phyloP scores from a whole-genome alignment of 2,888 invertebrate genomes.

The Tiliacea citrago region DNA sequence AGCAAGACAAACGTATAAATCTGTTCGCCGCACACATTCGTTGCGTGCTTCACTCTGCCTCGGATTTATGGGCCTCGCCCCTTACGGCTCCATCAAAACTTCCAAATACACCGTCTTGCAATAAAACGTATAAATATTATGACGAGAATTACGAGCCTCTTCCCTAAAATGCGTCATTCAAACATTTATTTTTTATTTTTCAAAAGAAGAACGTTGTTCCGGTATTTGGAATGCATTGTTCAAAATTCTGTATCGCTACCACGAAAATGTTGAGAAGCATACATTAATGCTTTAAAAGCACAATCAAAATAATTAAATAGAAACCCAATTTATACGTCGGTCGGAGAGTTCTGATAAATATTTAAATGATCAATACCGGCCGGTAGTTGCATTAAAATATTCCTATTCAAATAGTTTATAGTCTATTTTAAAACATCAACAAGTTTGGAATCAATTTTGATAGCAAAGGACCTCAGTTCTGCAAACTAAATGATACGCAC shows the following conservation, averaged over 20 bases:
- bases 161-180: conserved; percentile 33
- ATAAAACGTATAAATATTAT: conserved; percentile 64
- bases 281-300: conserved; percentile 48
- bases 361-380: conserved; percentile 64
- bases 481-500: conserved; percentile 63
- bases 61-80: conserved; percentile 78
- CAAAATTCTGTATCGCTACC: conserved; percentile 17
- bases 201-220: conserved; percentile 5
- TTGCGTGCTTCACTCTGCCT: conserved; percentile 80
- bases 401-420: conserved; percentile 68
- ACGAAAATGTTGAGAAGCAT: conserved; percentile 19
- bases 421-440: conserved; percentile 68
- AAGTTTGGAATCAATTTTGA: conserved; percentile 66
- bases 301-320: conserved; percentile 59
- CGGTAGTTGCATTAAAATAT: conserved; percentile 56
- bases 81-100: conserved; percentile 78
- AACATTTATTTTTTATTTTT: conserved; percentile 21
- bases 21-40: conserved; percentile 79
- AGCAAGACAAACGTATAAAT: conserved; percentile 83
- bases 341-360: conserved; percentile 57
- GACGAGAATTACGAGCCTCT: conserved; percentile 48
- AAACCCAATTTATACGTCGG: conserved; percentile 46
- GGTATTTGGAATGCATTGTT: conserved; percentile 20
- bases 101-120: conserved; percentile 63
- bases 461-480: conserved; percentile 48